phyloP scores from a whole-genome alignment of 2,797 vertebrate genomes.

The Artibeus lituratus region DNA sequence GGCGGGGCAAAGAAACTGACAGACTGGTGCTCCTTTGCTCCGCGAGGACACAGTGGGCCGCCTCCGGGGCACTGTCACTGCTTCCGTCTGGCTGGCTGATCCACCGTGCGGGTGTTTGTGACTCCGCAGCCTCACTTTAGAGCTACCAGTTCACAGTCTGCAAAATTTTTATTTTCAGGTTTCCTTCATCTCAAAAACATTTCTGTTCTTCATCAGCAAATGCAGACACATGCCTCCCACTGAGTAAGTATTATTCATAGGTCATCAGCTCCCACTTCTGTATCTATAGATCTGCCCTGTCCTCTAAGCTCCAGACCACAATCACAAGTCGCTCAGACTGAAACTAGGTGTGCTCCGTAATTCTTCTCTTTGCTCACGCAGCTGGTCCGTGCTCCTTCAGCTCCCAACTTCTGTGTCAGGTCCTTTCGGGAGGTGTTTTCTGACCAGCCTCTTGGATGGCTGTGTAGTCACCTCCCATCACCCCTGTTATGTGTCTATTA shows the following conservation, averaged over 20 bases:
- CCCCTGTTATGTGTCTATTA: too few relatives aligned
- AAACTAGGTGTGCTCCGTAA: neutral
- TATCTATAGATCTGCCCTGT: neutral
- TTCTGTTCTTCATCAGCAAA: neutral
- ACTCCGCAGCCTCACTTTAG: neutral
- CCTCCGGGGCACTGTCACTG: rapidly evolving
- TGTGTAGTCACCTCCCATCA: neutral
- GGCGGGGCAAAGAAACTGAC: neutral
- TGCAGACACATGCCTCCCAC: rapidly evolving
- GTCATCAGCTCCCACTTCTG: neutral
- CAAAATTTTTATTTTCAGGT: neutral
- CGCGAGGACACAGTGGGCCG: rapidly evolving
- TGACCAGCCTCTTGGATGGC: neutral
- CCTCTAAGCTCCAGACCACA: neutral
- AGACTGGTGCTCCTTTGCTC: too few relatives aligned
- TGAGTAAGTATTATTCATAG: too few relatives aligned
- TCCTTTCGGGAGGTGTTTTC: neutral
- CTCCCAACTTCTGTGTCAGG: neutral
- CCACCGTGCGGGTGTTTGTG: neutral
- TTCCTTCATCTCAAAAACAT: neutral
- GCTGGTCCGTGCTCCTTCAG: neutral
- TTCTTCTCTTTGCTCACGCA: neutral
- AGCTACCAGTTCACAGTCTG: neutral
- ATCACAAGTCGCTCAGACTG: neutral
- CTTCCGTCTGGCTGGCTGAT: neutral